Conservation (phyloP, 2,888 invertebrate genomes). For the Enoplolaimus lenunculus region DNA sequence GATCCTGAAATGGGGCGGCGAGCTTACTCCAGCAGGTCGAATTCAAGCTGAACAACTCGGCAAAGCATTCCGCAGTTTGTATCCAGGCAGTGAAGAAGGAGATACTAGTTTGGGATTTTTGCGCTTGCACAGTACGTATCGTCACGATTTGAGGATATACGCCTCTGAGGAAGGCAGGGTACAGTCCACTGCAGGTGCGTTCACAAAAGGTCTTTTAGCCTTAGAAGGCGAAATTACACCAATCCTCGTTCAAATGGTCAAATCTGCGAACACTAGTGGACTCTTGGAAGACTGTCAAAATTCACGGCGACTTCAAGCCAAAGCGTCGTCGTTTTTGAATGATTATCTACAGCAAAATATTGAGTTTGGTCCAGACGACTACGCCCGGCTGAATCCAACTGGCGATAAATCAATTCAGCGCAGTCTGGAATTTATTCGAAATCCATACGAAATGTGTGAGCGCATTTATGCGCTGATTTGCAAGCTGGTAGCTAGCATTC, state of each 20-base stretch:
- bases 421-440: constrained; percentile 80
- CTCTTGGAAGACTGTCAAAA: constrained; percentile 72
- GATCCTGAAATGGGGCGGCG: constrained; percentile 96
- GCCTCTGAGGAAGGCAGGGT: constrained; percentile 96
- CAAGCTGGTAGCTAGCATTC: neutral
- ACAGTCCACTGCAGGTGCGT: constrained; percentile 98
- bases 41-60: constrained; percentile 94
- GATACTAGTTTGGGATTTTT: constrained; percentile 75
- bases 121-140: constrained; percentile 82
- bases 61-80: constrained; percentile 92
- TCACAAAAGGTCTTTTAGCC: constrained; percentile 75
- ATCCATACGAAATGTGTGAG: constrained; percentile 77
- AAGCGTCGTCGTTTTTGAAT: neutral
- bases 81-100: constrained; percentile 50
- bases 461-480: constrained; percentile 67
- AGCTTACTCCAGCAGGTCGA: constrained; percentile 85
- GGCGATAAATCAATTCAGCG: constrained; percentile 59
- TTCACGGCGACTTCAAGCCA: neutral
- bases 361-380: neutral
- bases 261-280: constrained; percentile 75
- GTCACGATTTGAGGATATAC: constrained; percentile 94
- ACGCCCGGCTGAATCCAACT: constrained; percentile 3
- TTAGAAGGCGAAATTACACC: constrained; percentile 92
- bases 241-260: constrained; percentile 92
- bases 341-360: constrained; percentile 9